Percentiles rank a stretch among this genome's conserved stretches.
These are phyloP conservation scores for Diploptera punctata DNA, from an alignment of 2,888 invertebrate species.

Conservation along the genomic window DNA sequence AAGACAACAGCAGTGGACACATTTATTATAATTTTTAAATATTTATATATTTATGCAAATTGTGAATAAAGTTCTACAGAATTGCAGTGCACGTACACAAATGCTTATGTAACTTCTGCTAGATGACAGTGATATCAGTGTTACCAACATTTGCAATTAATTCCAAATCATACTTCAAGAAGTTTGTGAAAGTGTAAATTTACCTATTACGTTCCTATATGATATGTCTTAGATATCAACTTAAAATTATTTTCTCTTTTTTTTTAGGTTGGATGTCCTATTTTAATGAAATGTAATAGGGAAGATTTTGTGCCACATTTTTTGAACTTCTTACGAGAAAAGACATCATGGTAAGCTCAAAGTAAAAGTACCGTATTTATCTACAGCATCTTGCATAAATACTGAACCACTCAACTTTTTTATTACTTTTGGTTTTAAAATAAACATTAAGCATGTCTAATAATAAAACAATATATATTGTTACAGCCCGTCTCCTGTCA, in stretches of 20 bases:
- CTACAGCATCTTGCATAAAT: not conserved
- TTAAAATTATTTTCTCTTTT: not conserved
- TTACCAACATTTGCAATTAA: too few species aligned
- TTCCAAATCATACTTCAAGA: too few species aligned
- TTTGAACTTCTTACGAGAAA: not conserved
- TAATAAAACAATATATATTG: not conserved
- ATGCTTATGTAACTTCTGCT: too few species aligned
- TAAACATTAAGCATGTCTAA: too few species aligned
- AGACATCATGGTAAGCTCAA: not conserved
- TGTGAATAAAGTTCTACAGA: too few species aligned
- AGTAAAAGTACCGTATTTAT: too few species aligned
- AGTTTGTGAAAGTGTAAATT: not conserved
- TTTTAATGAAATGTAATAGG: not conserved
- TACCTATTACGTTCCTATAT: not conserved
- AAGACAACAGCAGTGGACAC: too few species aligned
- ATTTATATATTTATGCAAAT: too few species aligned
- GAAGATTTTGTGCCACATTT: slow-evolving; percentile 15
- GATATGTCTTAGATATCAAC: not conserved
- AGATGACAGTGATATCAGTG: too few species aligned
- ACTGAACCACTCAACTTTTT: not conserved
- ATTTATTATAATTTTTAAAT: too few species aligned
- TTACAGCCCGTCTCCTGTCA: too few species aligned
- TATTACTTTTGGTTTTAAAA: not conserved
- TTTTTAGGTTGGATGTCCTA: not conserved
- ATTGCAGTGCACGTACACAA: too few species aligned